These are phyloP conservation scores for Melanargia galathea DNA, from an alignment of 2,888 invertebrate genomes.

Conservation along the genomic window DNA sequence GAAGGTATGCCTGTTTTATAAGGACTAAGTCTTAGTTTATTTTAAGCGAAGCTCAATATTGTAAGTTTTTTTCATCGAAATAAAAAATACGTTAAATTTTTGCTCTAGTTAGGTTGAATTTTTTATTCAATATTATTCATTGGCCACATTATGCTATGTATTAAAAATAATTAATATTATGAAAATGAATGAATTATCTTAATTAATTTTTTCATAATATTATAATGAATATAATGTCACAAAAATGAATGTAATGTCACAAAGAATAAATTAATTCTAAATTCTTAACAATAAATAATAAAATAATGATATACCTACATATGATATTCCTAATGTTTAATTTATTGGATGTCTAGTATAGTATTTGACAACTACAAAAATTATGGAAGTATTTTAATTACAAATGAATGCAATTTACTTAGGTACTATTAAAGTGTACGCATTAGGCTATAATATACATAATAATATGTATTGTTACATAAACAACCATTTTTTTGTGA, in stretches of 20 bases:
- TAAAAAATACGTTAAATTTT: neutral
- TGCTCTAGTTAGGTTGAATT: no score
- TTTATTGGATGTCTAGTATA: neutral
- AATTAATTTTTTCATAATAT: no score
- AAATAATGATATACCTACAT: neutral
- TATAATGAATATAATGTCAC: no score
- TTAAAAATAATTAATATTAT: no score
- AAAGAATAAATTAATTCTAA: neutral
- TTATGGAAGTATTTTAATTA: neutral
- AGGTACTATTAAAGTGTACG: neutral
- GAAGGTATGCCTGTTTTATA: neutral
- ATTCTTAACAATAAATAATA: neutral
- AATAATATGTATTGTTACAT: slow-evolving; percentile 6
- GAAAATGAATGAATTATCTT: neutral
- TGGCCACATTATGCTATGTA: no score
- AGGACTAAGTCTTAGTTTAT: no score
- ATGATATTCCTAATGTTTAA: neutral
- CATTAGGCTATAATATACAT: neutral
- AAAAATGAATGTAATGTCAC: neutral
- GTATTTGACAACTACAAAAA: neutral
- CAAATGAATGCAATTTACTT: slow-evolving; percentile 6
- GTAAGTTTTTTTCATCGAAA: neutral
- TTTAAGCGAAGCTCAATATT: slow-evolving; percentile 8
- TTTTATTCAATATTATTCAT: no score
- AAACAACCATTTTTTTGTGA: slow-evolving; percentile 18